Evolutionary conservation across 2,113 vertebrate species (phyloP).

Genomic region (Grallaria varia): DNA sequence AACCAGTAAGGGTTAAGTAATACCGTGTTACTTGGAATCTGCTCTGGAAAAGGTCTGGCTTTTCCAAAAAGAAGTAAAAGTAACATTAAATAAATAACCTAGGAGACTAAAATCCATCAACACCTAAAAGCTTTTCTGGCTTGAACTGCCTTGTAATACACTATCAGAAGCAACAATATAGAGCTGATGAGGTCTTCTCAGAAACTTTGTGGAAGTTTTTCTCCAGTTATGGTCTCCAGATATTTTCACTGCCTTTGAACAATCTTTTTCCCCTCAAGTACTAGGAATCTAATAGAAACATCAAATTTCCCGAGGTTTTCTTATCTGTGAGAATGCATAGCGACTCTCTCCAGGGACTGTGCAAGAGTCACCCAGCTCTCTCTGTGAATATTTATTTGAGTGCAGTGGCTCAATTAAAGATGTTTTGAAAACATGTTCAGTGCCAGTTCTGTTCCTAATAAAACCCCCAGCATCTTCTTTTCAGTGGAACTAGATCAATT

Average conservation of each 20-base stretch:
- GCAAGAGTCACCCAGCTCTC: not conserved
- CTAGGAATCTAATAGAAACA: not conserved
- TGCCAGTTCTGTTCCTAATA: not conserved
- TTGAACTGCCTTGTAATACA: not conserved
- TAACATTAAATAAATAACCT: not conserved
- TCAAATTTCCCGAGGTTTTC: constrained; percentile 13
- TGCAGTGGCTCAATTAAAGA: not conserved
- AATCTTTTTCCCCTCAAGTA: not conserved
- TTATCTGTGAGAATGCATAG: not conserved
- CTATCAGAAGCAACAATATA: not conserved
- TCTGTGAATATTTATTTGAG: constrained; percentile 8
- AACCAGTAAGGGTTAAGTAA: not conserved
- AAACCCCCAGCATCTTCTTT: not conserved
- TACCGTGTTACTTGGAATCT: not conserved
- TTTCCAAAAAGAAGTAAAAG: not conserved
- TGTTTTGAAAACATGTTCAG: not conserved
- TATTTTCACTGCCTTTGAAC: not conserved
- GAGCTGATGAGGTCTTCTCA: not conserved
- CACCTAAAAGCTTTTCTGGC: not conserved
- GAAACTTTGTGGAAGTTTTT: not conserved
- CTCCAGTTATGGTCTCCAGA: not conserved
- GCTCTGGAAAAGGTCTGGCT: not conserved
- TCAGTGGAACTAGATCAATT: not conserved
- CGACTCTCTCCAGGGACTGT: not conserved
- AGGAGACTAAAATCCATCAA: not conserved